Evolutionary conservation across 2,888 invertebrate species (phyloP).

Genomic region (Caenorhabditis afra): DNA sequence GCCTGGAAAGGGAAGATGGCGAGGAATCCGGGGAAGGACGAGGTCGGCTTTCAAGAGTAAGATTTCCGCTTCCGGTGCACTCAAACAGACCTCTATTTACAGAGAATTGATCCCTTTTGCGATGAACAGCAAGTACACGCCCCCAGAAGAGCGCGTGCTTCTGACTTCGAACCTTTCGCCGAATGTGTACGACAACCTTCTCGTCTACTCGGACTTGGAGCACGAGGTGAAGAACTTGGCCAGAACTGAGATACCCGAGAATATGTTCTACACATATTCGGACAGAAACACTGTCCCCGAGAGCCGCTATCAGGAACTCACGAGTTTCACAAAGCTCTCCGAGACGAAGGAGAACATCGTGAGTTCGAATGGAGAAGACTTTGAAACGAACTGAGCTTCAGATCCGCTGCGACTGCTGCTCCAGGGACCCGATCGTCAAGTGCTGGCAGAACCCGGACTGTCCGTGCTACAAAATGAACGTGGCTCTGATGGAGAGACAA

Average conservation of each 20-base stretch:
- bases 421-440: neutral
- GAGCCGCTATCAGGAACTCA: slow-evolving; percentile 1
- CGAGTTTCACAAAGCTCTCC: neutral
- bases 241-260: neutral
- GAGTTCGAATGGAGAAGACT: neutral
- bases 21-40: too few species aligned
- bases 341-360: slow-evolving; percentile 6
- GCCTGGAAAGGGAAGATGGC: neutral
- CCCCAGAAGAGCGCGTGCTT: neutral
- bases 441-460: slow-evolving; percentile 31
- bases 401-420: slow-evolving; percentile 31
- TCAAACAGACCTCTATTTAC: too few species aligned
- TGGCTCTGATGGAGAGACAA: too few species aligned
- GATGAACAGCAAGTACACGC: neutral
- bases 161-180: neutral
- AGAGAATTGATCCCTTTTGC: neutral
- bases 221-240: neutral
- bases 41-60: too few species aligned
- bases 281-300: neutral
- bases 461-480: slow-evolving; percentile 10
- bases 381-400: neutral
- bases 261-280: neutral
- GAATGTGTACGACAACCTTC: neutral
- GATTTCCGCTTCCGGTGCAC: too few species aligned
- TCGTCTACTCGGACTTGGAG: neutral